Conservation (phyloP, 2,797 vertebrate species). For the Nannoperca obscura region DNA sequence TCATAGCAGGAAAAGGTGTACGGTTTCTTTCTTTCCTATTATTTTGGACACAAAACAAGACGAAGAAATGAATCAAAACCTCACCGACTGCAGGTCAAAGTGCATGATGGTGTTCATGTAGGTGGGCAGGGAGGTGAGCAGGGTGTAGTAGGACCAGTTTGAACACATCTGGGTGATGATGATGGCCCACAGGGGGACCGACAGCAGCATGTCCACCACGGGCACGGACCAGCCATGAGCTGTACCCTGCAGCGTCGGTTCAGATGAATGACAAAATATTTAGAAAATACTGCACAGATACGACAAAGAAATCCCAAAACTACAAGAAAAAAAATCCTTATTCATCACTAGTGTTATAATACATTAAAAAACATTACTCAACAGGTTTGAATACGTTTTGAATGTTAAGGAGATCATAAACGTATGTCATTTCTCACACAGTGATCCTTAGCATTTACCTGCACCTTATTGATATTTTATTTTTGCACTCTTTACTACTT, state of each 20-base stretch:
- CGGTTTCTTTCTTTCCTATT: neutral
- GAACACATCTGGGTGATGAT: constrained; percentile 89
- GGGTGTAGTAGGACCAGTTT: constrained; percentile 91
- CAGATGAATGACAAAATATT: neutral
- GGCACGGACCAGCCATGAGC: constrained; percentile 88
- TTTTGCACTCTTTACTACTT: no score
- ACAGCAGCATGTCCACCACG: constrained; percentile 83
- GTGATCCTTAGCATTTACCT: neutral
- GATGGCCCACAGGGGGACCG: constrained; percentile 90
- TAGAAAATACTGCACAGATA: neutral
- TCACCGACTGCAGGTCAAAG: constrained; percentile 89
- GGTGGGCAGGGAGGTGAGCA: constrained; percentile 89
- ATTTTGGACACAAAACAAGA: neutral
- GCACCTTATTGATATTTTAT: no score
- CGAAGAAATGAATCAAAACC: neutral
- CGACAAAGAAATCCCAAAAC: neutral
- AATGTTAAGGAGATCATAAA: neutral
- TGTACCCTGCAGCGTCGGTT: constrained; percentile 75
- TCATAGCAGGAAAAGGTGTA: no score
- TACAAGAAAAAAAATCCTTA: neutral
- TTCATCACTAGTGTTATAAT: neutral
- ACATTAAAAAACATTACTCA: neutral
- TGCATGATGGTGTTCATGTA: constrained; percentile 89
- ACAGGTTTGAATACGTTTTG: neutral
- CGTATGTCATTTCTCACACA: neutral